Evolutionary conservation across 2,113 vertebrate species (phyloP), one percentile per base, ranked within the genome.

Genomic region (Theristicus caerulescens): DNA sequence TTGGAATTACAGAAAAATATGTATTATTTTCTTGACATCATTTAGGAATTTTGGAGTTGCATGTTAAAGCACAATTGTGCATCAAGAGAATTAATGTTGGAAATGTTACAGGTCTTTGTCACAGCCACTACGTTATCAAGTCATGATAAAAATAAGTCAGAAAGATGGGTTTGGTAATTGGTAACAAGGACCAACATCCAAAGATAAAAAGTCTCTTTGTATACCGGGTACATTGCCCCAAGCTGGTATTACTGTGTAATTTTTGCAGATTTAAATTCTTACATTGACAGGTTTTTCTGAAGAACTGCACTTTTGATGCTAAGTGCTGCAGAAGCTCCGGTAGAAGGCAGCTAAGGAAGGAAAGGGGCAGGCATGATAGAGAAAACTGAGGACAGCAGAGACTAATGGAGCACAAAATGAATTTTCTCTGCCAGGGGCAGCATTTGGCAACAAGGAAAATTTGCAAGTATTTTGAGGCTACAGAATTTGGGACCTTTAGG

Each of bases 351-450:
- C 69, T 84, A 44, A 71, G 67, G 76, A 78, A 74, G 73, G 81
- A 82, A 40, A 67, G 38, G 16, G 52, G 38, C 29, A 95, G 24
- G 38, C 65, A 65, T 40, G 83, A 86, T 2, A 82, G 86, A 91
- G 44, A 79, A 94, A 95, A 87, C 27, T 57, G 86, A 91, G 82
- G 95, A 87, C 73, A 91, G 80, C 32, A 82, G 61, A 94, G 18
- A 19, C 65, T 97, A 97, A 97, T 96, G 88, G 96, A 96, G 94
- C 94, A 92, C 82, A 96, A 95, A 96, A 96, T 92, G 40, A 78
- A 79, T 96, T 95, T 95, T 93, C 21, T 95, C 47, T 95, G 83
- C 96, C 92, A 94, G 91, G 40, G 88, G 91, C 92, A 94, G 73
- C 77, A 65, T 91, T 94, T 93, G 73, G 22, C 3, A 31, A 93